These are phyloP conservation scores for Acipenser transmontanus DNA, from an alignment of 2,797 vertebrate species.

Conservation along the genomic window DNA sequence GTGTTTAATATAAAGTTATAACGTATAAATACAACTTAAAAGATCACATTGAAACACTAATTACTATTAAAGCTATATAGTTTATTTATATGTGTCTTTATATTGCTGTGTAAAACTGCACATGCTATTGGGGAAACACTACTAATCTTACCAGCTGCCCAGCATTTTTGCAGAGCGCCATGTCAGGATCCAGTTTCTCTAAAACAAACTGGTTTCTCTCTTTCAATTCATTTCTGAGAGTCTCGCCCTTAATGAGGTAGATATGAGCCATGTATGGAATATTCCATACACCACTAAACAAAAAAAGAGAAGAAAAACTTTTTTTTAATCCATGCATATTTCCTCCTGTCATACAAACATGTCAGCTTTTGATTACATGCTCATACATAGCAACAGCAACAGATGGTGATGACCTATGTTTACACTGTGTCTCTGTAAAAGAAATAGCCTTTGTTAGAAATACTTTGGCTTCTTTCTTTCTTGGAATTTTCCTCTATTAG, in stretches of 20 bases:
- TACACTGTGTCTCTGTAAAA: constrained; percentile 25
- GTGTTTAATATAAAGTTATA: too few species aligned
- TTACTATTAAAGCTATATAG: too few species aligned
- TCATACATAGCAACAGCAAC: constrained; percentile 2
- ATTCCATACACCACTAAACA: constrained; percentile 88
- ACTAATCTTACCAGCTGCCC: constrained; percentile 82
- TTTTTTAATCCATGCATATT: constrained; percentile 19
- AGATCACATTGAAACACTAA: too few species aligned
- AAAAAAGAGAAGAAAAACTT: constrained; percentile 25
- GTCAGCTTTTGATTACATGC: constrained; percentile 11
- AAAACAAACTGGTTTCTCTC: constrained; percentile 87
- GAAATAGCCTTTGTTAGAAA: neutral
- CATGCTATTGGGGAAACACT: too few species aligned
- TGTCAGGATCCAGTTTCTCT: constrained; percentile 91
- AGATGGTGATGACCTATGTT: constrained; percentile 28
- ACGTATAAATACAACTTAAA: too few species aligned
- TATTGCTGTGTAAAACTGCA: too few species aligned
- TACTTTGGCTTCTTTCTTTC: too few species aligned
- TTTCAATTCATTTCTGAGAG: constrained; percentile 79
- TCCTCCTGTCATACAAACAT: constrained; percentile 14
- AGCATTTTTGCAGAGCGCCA: constrained; percentile 86
- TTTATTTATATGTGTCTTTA: too few species aligned
- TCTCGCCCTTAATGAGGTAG: constrained; percentile 83
- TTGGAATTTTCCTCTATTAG: too few species aligned
- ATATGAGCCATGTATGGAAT: constrained; percentile 91